phyloP scores from a whole-genome alignment of 2,888 invertebrate genomes.

The Caenorhabditis drosophilae region DNA sequence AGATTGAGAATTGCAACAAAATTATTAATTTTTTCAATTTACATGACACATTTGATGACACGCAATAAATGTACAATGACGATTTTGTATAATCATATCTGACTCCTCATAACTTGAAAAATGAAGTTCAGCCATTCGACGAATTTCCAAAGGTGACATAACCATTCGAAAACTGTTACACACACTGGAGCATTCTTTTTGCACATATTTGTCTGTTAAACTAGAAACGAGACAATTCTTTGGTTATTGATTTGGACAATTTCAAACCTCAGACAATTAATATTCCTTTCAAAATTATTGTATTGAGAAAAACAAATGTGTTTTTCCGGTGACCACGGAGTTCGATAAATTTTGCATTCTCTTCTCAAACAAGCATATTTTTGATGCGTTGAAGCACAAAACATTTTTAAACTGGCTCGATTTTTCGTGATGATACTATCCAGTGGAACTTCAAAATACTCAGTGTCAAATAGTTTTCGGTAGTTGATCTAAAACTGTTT shows the following conservation, averaged over 20 bases:
- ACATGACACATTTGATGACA: slow-evolving; percentile 52
- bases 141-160: slow-evolving; percentile 15
- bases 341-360: slow-evolving; percentile 31
- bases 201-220: slow-evolving; percentile 32
- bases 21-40: slow-evolving; percentile 4
- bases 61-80: slow-evolving; percentile 42
- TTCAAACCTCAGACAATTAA: slow-evolving; percentile 34
- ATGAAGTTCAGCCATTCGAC: slow-evolving; percentile 18
- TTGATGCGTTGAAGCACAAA: slow-evolving; percentile 42
- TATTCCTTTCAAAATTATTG: slow-evolving; percentile 34
- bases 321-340: slow-evolving; percentile 44
- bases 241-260: background rate
- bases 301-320: slow-evolving; percentile 39
- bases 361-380: slow-evolving; percentile 32
- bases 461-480: slow-evolving; percentile 38
- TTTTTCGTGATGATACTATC: slow-evolving; percentile 36
- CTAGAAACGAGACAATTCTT: slow-evolving; percentile 16
- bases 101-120: slow-evolving; percentile 20
- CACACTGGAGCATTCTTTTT: slow-evolving; percentile 39
- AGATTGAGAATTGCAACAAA: background rate
- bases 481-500: slow-evolving; percentile 37
- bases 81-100: slow-evolving; percentile 39
- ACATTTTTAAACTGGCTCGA: slow-evolving; percentile 27
- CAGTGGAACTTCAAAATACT: slow-evolving; percentile 42
- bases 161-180: slow-evolving; percentile 35